Evolutionary conservation across 2,113 vertebrate species (phyloP), one percentile per base, ranked within the genome.

Genomic region (Rhinoderma darwinii): DNA sequence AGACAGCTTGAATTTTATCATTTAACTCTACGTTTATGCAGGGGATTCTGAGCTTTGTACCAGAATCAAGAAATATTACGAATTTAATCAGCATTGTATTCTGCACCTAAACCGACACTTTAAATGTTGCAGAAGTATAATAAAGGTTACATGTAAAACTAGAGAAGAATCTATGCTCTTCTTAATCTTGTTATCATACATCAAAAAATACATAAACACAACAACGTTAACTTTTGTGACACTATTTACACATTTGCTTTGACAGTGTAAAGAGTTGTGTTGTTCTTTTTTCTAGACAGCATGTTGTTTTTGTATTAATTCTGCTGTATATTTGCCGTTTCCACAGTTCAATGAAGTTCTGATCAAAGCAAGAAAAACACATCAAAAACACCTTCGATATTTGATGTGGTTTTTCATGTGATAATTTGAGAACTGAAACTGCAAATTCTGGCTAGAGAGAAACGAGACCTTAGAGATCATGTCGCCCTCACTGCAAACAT

Each of bases 311-410:
- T 76, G 68, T 72, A 72, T 72, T 25, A 41, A 72, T 72, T 72
- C 39, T 72, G 37, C 68, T 25, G 68, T 39, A 8, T 41, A 41
- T 72, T 72, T 72, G 37, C 37, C 11, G 41, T 41, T 72, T 72
- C 25, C 12, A 20, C 68, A 72, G 37, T 37, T 41, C 14, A 72
- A 72, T 72, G 35, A 41, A 72, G 18, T 35, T 72, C 18, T 72
- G 68, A 72, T 72, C 68, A 72, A 72, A 72, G 68, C 35, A 72
- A 22, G 15, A 41, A 72, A 72, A 70, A 70, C 18, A 70, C 15
- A 70, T 70, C 66, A 70, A 70, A 72, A 72, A 72, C 68, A 72
- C 68, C 68, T 41, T 41, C 9, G 37, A 72, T 72, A 72, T 72
- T 72, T 41, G 20, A 72, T 72, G 20, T 72, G 10, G 7, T 72